Evolutionary conservation across 2,113 vertebrate species (phyloP).

Genomic region (Arothron firmamentum): DNA sequence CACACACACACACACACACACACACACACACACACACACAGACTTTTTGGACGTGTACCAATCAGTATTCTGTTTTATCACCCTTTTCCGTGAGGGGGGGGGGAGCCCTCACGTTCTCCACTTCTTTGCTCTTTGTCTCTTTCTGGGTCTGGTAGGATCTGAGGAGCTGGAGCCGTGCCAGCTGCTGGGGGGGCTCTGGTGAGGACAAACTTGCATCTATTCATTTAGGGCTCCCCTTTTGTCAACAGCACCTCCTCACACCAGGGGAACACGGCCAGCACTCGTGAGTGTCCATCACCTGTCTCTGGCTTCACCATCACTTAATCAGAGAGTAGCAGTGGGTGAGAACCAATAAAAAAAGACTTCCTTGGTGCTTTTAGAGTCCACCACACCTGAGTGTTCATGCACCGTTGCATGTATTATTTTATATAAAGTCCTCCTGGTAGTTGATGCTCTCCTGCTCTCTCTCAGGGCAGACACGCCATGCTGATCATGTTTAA

Average conservation of each 20-base stretch:
- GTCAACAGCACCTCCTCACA: conserved; percentile 31
- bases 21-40: no score
- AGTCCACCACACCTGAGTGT: conserved; percentile 40
- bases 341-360: conserved; percentile 6
- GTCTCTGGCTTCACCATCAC: conserved; percentile 31
- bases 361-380: conserved; percentile 1
- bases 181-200: no score
- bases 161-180: conserved; percentile 31
- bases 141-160: conserved; percentile 4
- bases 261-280: conserved; percentile 33
- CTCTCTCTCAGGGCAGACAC: conserved; percentile 14
- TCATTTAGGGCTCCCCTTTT: conserved; percentile 10
- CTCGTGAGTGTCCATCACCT: conserved; percentile 64
- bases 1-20: no score
- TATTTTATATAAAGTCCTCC: neutral
- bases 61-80: conserved; percentile 70
- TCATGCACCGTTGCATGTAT: neutral
- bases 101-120: conserved; percentile 10
- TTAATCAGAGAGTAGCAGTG: conserved; percentile 56
- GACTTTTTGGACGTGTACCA: no score
- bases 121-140: conserved; percentile 15
- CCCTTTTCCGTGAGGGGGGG: no score
- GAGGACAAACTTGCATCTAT: conserved; percentile 18
- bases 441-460: conserved; percentile 15
- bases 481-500: conserved; percentile 14